Base-by-base conservation (phyloP, 2,113 vertebrate genomes). In the Carollia perspicillata region DNA sequence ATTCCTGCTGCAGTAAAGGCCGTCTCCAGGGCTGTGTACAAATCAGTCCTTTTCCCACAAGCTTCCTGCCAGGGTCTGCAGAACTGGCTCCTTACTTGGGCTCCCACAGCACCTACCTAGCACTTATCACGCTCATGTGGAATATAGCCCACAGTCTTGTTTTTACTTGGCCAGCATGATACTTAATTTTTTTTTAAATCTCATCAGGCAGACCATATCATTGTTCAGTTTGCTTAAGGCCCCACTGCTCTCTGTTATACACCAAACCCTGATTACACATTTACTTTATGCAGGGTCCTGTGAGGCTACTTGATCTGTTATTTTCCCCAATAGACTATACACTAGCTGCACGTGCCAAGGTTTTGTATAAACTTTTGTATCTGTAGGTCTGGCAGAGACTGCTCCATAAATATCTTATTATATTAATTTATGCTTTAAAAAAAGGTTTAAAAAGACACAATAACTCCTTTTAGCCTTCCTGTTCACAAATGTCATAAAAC, bases 331-430 rank as follows among this genome's bases (percentile, higher is more conserved):
- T 14, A 69, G 53, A 86, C 30, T 71, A 35, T 51, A 90, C 87
- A 8, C 23, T 91, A 87, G 10, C 28, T 91, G 10, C 71, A 47
- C 40, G 35, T 88, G 44, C 37, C 18, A 37, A 53, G 16, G 30
- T 49, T 94, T 2, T 80, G 5, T 63, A 60, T 75, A 84, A 92
- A 65, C 30, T 68, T 90, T 95, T 93, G 49, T 81, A 85, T 89
- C 74, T 75, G 20, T 28, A 83, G 26, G 20, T 9, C 12, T 93
- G 65, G 51, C 13, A 97, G 42, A 47, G 35, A 51, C 63, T 90
- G 10, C 18, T 94, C 37, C 81, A n/a, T 87, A 90, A 72, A 78
- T 81, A 87, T 51, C 55, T 79, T 79, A 53, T 72, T 88, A 3
- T 53, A 66, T 95, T 55, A 75, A 72, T n/a, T 28, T 66, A 20